These are phyloP conservation scores for Leucosticte australis DNA, from an alignment of 2,113 vertebrate genomes.

Conservation along the genomic window DNA sequence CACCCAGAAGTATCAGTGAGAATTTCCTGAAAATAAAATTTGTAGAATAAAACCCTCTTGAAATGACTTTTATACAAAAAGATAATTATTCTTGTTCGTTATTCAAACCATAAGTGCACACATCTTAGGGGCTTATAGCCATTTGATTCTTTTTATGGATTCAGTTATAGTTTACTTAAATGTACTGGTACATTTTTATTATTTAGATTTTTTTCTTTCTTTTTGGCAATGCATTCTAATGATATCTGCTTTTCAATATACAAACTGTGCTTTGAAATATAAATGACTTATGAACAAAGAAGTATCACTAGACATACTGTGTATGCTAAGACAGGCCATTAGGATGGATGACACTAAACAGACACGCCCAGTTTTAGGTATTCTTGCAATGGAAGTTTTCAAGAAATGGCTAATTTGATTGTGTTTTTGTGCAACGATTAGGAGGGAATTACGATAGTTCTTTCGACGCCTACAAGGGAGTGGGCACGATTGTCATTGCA, in stretches of 20 bases:
- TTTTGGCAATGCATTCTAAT: constrained; percentile 51
- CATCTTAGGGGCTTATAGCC: neutral
- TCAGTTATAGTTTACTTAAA: constrained; percentile 24
- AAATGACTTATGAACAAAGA: constrained; percentile 60
- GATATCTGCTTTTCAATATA: constrained; percentile 47
- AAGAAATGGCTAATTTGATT: constrained; percentile 65
- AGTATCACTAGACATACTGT: neutral
- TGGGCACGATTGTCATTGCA: constrained; percentile 94
- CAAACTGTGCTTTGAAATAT: constrained; percentile 65
- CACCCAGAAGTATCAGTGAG: neutral
- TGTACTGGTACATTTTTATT: constrained; percentile 30
- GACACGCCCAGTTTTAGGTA: neutral
- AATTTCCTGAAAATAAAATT: constrained; percentile 10
- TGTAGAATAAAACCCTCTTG: neutral
- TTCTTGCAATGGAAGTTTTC: neutral
- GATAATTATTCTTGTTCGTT: neutral
- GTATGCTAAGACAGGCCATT: constrained; percentile 18
- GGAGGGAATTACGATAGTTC: constrained; percentile 91
- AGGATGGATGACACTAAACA: constrained; percentile 19
- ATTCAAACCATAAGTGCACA: neutral
- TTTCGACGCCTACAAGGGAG: constrained; percentile 90
- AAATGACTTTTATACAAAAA: neutral
- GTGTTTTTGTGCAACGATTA: constrained; percentile 78
- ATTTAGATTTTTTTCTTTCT: constrained; percentile 16
- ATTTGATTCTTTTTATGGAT: constrained; percentile 43